Evolutionary conservation across 2,113 vertebrate species (phyloP).

Genomic region (Laterallus jamaicensis): DNA sequence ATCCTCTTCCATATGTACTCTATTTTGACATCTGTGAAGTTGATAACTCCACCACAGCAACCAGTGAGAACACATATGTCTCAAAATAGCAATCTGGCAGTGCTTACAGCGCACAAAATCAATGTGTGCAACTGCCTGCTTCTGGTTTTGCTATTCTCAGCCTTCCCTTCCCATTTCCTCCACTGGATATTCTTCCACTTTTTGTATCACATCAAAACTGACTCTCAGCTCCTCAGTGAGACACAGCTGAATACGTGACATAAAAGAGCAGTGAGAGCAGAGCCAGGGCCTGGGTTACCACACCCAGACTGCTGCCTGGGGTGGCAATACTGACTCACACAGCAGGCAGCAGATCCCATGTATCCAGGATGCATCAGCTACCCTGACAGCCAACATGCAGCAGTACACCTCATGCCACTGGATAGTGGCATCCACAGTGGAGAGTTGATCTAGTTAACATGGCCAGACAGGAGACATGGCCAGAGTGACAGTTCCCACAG

Average conservation of each 20-base stretch:
- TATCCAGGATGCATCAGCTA: neutral
- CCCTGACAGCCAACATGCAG: neutral
- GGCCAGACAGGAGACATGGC: neutral
- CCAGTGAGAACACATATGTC: neutral
- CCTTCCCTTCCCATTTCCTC: slow-evolving; percentile 39
- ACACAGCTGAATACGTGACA: neutral
- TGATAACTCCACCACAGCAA: neutral
- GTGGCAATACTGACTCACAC: neutral
- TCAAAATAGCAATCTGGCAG: neutral
- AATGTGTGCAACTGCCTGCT: neutral
- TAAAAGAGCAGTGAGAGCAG: neutral
- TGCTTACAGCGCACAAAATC: slow-evolving; percentile 7
- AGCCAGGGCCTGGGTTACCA: neutral
- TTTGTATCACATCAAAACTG: neutral
- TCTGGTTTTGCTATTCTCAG: slow-evolving; percentile 15
- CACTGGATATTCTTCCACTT: neutral
- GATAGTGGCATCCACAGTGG: neutral
- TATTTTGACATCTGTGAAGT: neutral
- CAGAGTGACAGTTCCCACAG: neutral
- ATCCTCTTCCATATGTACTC: neutral
- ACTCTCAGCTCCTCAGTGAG: neutral
- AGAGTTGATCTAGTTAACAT: neutral
- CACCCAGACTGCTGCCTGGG: neutral
- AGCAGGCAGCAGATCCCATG: neutral
- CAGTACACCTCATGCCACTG: rapidly evolving